phyloP scores from a whole-genome alignment of 2,888 invertebrate genomes.

The Acleris sparsana region DNA sequence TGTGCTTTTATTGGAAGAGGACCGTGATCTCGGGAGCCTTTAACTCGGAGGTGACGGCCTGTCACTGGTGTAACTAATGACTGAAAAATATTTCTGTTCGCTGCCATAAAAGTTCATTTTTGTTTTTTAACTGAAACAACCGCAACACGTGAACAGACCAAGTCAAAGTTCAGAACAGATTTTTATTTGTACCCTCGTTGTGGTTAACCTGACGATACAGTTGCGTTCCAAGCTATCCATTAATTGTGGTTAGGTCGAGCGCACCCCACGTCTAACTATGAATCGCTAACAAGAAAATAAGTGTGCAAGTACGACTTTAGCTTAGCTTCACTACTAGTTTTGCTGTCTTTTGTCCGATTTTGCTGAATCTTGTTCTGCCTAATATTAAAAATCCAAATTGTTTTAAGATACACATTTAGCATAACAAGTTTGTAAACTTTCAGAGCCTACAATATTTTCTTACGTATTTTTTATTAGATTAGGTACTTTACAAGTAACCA shows the following conservation, averaged over 20 bases:
- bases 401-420: neutral
- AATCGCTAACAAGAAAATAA: slow-evolving; percentile 28
- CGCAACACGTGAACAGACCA: neutral
- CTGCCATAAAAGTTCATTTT: too few species aligned
- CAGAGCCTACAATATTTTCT: too few species aligned
- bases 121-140: neutral
- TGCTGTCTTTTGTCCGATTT: neutral
- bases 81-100: too few species aligned
- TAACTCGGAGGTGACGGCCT: neutral
- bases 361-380: neutral
- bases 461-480: too few species aligned
- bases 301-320: slow-evolving; percentile 5
- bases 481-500: too few species aligned
- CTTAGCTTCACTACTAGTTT: too few species aligned
- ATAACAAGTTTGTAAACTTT: neutral
- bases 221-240: slow-evolving; percentile 31
- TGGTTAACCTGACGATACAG: slow-evolving; percentile 31
- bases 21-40: slow-evolving; percentile 13
- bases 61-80: neutral
- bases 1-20: slow-evolving; percentile 35
- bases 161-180: neutral
- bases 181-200: slow-evolving; percentile 23
- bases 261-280: slow-evolving; percentile 21
- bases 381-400: neutral
- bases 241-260: slow-evolving; percentile 29